Conservation (phyloP, 2,797 vertebrate genomes). For the Fistularia commersonii region DNA sequence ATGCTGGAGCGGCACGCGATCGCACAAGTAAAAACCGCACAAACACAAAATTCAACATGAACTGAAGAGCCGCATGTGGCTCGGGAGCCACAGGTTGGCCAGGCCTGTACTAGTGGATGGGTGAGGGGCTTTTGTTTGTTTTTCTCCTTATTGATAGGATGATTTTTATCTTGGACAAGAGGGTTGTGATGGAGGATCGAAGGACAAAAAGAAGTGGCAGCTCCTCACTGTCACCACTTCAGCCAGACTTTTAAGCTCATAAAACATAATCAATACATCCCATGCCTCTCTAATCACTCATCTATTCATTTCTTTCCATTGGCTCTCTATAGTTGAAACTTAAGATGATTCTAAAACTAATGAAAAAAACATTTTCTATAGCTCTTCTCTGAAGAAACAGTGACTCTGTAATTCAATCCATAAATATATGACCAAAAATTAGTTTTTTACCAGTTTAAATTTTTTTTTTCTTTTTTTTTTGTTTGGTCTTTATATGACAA, state of each 20-base stretch:
- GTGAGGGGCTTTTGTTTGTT: constrained; percentile 61
- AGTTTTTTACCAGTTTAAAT: too few species aligned
- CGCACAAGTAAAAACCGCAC: too few species aligned
- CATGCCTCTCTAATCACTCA: constrained; percentile 45
- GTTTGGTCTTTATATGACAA: too few species aligned
- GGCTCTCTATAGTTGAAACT: constrained; percentile 16
- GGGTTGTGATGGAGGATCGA: constrained; percentile 61
- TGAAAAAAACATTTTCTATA: too few species aligned
- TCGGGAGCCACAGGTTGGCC: too few species aligned
- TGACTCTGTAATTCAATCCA: too few species aligned
- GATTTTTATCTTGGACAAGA: constrained; percentile 58
- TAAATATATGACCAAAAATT: too few species aligned
- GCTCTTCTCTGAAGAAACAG: too few species aligned
- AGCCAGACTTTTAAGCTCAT: constrained; percentile 48
- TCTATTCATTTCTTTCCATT: constrained; percentile 51
- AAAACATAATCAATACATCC: constrained; percentile 63
- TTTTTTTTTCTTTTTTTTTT: too few species aligned
- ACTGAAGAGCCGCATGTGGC: too few species aligned
- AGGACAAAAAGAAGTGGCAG: constrained; percentile 55
- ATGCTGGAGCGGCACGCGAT: too few species aligned
- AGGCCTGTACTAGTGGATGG: not conserved
- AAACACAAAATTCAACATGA: too few species aligned
- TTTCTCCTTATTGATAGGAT: constrained; percentile 69
- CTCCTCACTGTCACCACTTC: constrained; percentile 38
- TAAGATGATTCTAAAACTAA: constrained; percentile 6